A percentile compares a stretch with the other conserved stretches of the same genome.
Conservation (phyloP, 2,888 invertebrate species). For the Agrotis puta region DNA sequence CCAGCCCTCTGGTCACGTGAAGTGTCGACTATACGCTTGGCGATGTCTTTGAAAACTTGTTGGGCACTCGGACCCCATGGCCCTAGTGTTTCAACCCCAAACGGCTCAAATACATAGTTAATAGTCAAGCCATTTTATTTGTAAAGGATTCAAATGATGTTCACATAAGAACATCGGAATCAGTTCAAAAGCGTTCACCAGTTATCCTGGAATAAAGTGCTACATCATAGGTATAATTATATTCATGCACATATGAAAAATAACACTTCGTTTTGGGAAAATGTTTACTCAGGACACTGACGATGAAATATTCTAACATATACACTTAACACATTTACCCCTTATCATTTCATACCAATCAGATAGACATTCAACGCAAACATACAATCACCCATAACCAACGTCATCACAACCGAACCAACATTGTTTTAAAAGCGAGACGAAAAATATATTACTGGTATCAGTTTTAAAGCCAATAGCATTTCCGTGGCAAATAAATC, state of each 20-base stretch:
- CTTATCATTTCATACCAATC: slow-evolving; percentile 1
- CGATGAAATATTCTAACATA: too few relatives aligned
- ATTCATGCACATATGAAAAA: neutral
- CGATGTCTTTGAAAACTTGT: too few relatives aligned
- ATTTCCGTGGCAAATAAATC: slow-evolving; percentile 67
- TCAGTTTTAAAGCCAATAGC: slow-evolving; percentile 64
- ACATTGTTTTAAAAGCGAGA: slow-evolving; percentile 49
- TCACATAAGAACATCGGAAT: neutral
- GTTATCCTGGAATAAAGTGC: neutral
- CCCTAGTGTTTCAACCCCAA: too few relatives aligned
- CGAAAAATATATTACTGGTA: slow-evolving; percentile 53
- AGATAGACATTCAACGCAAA: slow-evolving; percentile 2
- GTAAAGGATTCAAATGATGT: neutral
- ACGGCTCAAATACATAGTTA: too few relatives aligned
- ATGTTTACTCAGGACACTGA: too few relatives aligned
- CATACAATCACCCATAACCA: slow-evolving; percentile 6
- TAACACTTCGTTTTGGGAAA: neutral
- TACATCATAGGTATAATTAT: too few relatives aligned
- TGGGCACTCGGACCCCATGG: too few relatives aligned
- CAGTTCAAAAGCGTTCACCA: neutral
- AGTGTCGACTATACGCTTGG: too few relatives aligned
- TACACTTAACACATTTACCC: neutral
- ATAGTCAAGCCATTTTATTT: too few relatives aligned
- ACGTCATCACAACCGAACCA: slow-evolving; percentile 31
- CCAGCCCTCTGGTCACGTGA: too few relatives aligned